Evolutionary conservation across 2,888 invertebrate genomes (phyloP).

Genomic region (Aleiodes testaceus): DNA sequence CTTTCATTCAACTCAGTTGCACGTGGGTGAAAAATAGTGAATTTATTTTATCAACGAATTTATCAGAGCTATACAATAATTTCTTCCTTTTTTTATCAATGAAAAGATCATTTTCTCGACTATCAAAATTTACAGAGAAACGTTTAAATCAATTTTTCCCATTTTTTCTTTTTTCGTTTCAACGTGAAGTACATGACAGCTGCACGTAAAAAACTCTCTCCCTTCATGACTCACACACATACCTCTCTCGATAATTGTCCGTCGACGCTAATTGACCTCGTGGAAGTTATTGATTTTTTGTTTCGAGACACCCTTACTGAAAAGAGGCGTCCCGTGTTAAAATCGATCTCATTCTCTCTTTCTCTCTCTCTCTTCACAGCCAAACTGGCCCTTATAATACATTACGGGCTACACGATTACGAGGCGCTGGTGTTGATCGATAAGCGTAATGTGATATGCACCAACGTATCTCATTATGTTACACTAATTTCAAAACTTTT

Average conservation of each 20-base stretch:
- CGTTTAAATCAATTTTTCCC: background rate
- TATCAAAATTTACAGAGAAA: background rate
- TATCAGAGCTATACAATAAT: too few species aligned
- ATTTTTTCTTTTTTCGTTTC: too few species aligned
- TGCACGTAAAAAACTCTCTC: constrained; percentile 24
- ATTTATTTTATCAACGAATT: background rate
- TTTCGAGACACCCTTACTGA: constrained; percentile 54
- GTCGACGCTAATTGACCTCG: constrained; percentile 56
- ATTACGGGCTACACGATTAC: constrained; percentile 41
- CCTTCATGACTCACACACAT: constrained; percentile 47
- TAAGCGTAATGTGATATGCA: constrained; percentile 50
- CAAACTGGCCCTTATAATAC: constrained; percentile 35
- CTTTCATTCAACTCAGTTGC: constrained; percentile 39
- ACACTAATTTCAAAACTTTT: constrained; percentile 60
- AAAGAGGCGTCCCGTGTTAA: constrained; percentile 50
- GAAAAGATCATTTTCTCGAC: too few species aligned
- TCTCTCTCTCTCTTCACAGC: background rate
- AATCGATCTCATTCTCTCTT: constrained; percentile 48
- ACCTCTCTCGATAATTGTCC: constrained; percentile 53
- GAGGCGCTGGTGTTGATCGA: constrained; percentile 42
- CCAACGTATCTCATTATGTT: constrained; percentile 58
- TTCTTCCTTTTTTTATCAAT: too few species aligned
- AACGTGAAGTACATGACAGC: constrained; percentile 4
- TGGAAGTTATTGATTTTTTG: constrained; percentile 54
- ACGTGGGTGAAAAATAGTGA: constrained; percentile 14